Evolutionary conservation across 2,797 vertebrate species (phyloP).

Genomic region (Nannoperca obscura): DNA sequence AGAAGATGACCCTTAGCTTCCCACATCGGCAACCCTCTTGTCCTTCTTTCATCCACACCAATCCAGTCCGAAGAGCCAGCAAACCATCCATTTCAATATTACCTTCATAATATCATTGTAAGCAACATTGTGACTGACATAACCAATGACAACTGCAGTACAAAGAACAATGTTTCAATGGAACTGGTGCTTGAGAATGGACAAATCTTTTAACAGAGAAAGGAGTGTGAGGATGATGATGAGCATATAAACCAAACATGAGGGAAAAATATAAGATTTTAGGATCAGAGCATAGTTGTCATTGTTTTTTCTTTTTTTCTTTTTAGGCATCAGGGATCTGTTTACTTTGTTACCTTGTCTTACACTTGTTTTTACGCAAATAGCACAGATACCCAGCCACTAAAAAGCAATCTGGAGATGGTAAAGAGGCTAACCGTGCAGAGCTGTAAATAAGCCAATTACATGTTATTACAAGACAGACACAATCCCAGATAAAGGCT

Average conservation of each 20-base stretch:
- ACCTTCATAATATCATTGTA: constrained; percentile 25
- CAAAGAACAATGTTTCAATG: constrained; percentile 16
- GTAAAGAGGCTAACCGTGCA: constrained; percentile 40
- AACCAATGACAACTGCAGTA: constrained; percentile 21
- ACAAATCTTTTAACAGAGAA: constrained; percentile 23
- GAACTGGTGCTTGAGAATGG: constrained; percentile 17
- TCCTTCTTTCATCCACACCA: constrained; percentile 25
- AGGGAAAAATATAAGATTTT: not conserved
- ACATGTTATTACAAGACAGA: constrained; percentile 57
- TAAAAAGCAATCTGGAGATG: constrained; percentile 37
- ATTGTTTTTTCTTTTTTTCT: constrained; percentile 9
- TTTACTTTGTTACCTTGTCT: constrained; percentile 55
- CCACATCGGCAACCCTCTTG: constrained; percentile 10
- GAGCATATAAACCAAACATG: constrained; percentile 1
- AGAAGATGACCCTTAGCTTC: constrained; percentile 48
- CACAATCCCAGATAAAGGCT: constrained; percentile 36
- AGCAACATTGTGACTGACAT: constrained; percentile 27
- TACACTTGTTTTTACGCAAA: constrained; percentile 26
- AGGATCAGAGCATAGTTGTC: not conserved
- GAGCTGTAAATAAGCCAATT: constrained; percentile 68
- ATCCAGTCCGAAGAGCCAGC: constrained; percentile 25
- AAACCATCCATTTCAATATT: constrained; percentile 20
- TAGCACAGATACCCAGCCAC: constrained; percentile 45
- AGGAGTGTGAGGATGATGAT: constrained; percentile 8
- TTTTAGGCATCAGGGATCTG: constrained; percentile 56